phyloP scores from a whole-genome alignment of 2,113 vertebrate genomes.

The Xyrauchen texanus region DNA sequence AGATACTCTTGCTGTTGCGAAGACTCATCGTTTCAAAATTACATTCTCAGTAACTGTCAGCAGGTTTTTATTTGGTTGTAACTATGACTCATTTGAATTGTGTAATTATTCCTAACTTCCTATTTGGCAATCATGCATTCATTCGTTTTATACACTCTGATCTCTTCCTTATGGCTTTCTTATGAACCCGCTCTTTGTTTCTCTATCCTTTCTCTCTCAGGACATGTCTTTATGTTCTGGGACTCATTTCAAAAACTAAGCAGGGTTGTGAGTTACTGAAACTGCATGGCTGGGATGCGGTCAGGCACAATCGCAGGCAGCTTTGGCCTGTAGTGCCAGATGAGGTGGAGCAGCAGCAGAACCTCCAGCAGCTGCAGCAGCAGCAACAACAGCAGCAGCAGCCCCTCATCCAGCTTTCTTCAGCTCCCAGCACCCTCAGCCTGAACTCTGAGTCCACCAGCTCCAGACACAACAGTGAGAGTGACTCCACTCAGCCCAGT shows the following conservation, averaged over 20 bases:
- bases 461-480: slow-evolving; percentile 97
- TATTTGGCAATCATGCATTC: slow-evolving; percentile 6
- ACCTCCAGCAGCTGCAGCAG: slow-evolving; percentile 59
- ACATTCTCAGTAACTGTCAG: not conserved
- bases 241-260: slow-evolving; percentile 93
- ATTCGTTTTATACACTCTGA: not conserved
- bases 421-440: slow-evolving; percentile 76
- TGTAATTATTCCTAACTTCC: not conserved
- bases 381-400: slow-evolving; percentile 49
- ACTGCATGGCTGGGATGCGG: slow-evolving; percentile 91
- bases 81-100: not conserved
- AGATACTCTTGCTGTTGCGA: not conserved
- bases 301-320: slow-evolving; percentile 92
- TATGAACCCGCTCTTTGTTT: not conserved
- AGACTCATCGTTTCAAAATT: not conserved
- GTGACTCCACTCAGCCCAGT: slow-evolving; percentile 94
- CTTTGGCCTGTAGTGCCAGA: slow-evolving; percentile 95
- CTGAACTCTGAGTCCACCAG: slow-evolving; percentile 95
- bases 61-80: not conserved
- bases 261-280: slow-evolving; percentile 96
- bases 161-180: not conserved
- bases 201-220: slow-evolving; percentile 65
- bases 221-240: slow-evolving; percentile 92
- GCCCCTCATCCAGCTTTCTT: slow-evolving; percentile 72
- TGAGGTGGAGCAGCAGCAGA: slow-evolving; percentile 85